Evolutionary conservation across 2,888 invertebrate genomes (phyloP).

Genomic region (Agrotis ipsilon): DNA sequence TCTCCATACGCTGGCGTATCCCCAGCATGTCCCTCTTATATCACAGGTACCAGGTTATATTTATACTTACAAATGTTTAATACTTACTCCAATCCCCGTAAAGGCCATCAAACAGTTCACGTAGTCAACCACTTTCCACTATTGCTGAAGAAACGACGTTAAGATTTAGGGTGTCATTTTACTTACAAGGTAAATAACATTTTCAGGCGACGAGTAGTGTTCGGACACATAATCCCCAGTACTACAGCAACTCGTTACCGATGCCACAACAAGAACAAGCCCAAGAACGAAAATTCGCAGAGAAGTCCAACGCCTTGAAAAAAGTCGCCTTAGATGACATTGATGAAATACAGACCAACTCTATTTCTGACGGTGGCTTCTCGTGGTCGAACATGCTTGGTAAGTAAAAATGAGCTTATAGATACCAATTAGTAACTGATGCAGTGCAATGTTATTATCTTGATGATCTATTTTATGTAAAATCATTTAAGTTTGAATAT

Average conservation of each 20-base stretch:
- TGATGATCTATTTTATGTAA: background rate
- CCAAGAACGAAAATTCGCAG: slow-evolving; percentile 95
- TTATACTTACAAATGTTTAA: slow-evolving; percentile 4
- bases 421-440: background rate
- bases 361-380: slow-evolving; percentile 95
- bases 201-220: slow-evolving; percentile 88
- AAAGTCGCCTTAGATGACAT: slow-evolving; percentile 96
- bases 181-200: slow-evolving; percentile 20
- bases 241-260: slow-evolving; percentile 87
- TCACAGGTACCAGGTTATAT: slow-evolving; percentile 78
- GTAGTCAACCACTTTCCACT: background rate
- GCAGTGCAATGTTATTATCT: background rate
- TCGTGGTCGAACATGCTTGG: slow-evolving; percentile 97
- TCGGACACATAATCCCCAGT: slow-evolving; percentile 86
- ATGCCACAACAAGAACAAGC: slow-evolving; percentile 80
- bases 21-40: slow-evolving; percentile 87
- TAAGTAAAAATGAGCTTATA: slow-evolving; percentile 68
- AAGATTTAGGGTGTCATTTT: background rate
- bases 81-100: background rate
- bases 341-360: slow-evolving; percentile 95
- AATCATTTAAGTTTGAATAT: background rate
- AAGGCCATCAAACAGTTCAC: background rate
- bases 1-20: slow-evolving; percentile 93
- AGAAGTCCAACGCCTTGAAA: slow-evolving; percentile 97
- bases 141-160: no score